phyloP scores from a whole-genome alignment of 2,113 vertebrate species.

The Orycteropus afer region DNA sequence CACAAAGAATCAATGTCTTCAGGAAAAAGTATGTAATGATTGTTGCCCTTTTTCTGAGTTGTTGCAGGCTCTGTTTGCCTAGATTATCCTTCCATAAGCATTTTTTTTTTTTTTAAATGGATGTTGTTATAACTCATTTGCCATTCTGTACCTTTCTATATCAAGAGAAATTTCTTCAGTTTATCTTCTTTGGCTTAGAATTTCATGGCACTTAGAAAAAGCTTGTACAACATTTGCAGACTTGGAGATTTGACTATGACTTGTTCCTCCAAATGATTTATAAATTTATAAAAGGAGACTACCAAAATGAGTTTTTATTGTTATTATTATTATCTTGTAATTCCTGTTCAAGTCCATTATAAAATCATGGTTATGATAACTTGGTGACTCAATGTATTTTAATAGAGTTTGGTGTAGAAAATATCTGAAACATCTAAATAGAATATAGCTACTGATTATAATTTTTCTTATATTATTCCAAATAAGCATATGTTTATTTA shows the following conservation, averaged over 20 bases:
- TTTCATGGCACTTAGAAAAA: neutral
- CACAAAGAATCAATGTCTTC: neutral
- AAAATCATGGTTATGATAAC: neutral
- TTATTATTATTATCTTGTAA: neutral
- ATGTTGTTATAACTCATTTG: conserved; percentile 33
- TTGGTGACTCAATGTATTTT: neutral
- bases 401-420: neutral
- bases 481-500: no score
- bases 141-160: conserved; percentile 23
- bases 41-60: neutral
- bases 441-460: neutral
- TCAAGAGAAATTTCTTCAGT: conserved; percentile 17
- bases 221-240: neutral
- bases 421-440: conserved; percentile 13
- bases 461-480: conserved; percentile 13
- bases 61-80: neutral
- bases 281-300: conserved; percentile 32
- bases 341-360: neutral
- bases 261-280: conserved; percentile 38
- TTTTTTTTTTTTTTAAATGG: neutral
- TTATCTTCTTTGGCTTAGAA: conserved; percentile 17
- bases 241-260: neutral
- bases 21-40: neutral
- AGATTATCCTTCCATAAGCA: neutral
- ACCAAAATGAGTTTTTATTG: neutral